Evolutionary conservation across 2,797 vertebrate genomes (phyloP).

Genomic region (Phataginus tricuspis): DNA sequence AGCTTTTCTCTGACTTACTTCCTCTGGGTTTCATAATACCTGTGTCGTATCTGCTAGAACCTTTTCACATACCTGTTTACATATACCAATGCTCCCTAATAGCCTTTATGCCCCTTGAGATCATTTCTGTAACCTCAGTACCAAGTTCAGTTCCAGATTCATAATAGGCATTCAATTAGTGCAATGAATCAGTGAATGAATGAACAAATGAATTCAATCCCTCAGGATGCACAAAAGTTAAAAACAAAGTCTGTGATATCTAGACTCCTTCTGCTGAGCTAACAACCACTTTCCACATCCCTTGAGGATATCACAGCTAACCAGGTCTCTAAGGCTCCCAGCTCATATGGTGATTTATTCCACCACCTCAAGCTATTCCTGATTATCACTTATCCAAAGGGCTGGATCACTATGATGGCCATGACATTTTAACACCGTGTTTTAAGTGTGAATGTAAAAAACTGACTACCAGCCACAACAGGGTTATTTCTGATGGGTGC

Average conservation of each 20-base stretch:
- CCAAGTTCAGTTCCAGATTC: background rate
- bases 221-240: background rate
- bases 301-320: constrained; percentile 42
- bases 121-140: background rate
- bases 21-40: background rate
- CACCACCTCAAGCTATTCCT: constrained; percentile 31
- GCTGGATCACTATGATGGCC: constrained; percentile 76
- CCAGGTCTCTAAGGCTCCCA: constrained; percentile 13
- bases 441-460: constrained; percentile 78
- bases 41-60: background rate
- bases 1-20: background rate
- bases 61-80: background rate
- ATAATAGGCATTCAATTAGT: background rate
- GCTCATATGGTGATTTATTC: background rate
- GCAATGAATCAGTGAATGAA: background rate
- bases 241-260: background rate
- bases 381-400: constrained; percentile 55
- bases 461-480: constrained; percentile 65
- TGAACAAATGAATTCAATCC: constrained; percentile 14
- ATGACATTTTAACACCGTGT: constrained; percentile 74
- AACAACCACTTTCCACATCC: background rate
- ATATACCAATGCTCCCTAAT: background rate
- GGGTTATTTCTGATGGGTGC: background rate
- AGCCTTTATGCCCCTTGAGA: background rate
- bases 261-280: background rate